Percentiles rank a stretch among this genome's conserved stretches.
Conservation (phyloP, 2,113 vertebrate genomes). For the Rhipidura dahli region DNA sequence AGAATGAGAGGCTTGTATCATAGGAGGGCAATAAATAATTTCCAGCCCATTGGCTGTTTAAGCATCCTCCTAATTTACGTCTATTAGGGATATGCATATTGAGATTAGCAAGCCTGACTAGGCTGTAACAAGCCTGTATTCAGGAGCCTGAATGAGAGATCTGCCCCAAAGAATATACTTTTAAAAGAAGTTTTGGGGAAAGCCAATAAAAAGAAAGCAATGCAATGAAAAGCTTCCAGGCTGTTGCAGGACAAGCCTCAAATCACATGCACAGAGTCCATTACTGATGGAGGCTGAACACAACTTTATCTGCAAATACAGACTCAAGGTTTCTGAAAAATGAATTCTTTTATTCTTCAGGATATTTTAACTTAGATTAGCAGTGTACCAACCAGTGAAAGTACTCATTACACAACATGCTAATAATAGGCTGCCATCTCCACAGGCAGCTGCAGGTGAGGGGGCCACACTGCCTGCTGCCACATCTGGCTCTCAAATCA, state of each 20-base stretch:
- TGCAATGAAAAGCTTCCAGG: neutral
- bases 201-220: neutral
- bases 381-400: neutral
- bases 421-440: neutral
- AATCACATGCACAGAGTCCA: rapidly evolving
- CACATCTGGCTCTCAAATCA: neutral
- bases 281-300: neutral
- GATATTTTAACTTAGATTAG: neutral
- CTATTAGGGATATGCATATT: neutral
- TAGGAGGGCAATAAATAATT: neutral
- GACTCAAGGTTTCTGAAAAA: neutral
- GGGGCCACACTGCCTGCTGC: neutral
- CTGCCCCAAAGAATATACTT: neutral
- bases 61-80: constrained; percentile 10
- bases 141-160: neutral
- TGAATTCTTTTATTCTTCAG: neutral
- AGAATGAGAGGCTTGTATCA: neutral
- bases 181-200: neutral
- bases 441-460: neutral
- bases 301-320: rapidly evolving
- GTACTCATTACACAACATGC: neutral
- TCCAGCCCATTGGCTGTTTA: constrained; percentile 24
- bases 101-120: neutral
- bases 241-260: neutral
- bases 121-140: neutral